A percentile compares a stretch with the other conserved stretches of the same genome.
Evolutionary conservation across 1,140 invertebrate genomes (phyloP).

Genomic region (Monochamus saltuarius): DNA sequence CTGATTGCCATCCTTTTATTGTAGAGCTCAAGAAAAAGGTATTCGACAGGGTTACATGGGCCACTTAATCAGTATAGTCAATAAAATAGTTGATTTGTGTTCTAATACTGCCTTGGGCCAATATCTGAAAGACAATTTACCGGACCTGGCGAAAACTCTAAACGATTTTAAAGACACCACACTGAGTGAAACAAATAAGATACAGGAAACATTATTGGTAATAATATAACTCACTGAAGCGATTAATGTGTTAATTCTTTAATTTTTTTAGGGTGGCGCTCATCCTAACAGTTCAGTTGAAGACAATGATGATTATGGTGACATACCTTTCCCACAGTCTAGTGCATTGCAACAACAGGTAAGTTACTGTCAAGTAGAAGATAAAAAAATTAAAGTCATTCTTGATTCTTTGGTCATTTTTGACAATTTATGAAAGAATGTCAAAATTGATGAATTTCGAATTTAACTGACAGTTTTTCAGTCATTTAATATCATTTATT

Average conservation of each 20-base stretch:
- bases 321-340: conserved; percentile 34
- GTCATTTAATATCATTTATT: too few relatives aligned
- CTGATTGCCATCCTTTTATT: conserved; percentile 6
- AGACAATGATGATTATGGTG: conserved; percentile 42
- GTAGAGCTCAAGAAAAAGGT: conserved; percentile 41
- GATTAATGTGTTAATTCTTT: neutral
- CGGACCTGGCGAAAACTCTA: conserved; percentile 61
- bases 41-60: conserved; percentile 57
- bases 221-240: conserved; percentile 26
- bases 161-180: conserved; percentile 60
- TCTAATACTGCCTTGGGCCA: conserved; percentile 53
- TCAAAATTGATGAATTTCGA: too few relatives aligned
- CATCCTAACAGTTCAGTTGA: conserved; percentile 44
- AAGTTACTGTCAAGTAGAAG: too few relatives aligned
- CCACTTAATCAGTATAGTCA: conserved; percentile 57
- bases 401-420: too few relatives aligned
- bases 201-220: conserved; percentile 60
- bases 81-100: conserved; percentile 59
- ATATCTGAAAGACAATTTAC: conserved; percentile 58
- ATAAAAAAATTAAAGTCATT: too few relatives aligned
- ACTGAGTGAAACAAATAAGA: conserved; percentile 63
- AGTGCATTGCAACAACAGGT: conserved; percentile 38
- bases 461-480: too few relatives aligned
- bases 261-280: conserved; percentile 45
- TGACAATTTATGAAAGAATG: too few relatives aligned